Base-by-base conservation (phyloP, 1,140 invertebrate genomes). In the Drosophila kohkoa region DNA sequence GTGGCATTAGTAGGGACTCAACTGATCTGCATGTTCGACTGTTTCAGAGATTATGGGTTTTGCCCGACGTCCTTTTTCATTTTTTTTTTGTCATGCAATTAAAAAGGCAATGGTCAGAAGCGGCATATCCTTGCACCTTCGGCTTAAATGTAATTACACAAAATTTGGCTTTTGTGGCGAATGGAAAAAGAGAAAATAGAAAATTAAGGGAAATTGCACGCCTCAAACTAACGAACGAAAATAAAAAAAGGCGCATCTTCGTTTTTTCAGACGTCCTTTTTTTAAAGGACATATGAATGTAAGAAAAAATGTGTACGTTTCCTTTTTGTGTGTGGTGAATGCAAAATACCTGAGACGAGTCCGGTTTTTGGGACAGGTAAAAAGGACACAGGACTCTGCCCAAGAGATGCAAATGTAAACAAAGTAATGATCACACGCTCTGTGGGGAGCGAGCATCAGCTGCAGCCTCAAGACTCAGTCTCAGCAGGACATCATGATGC, bases 381-480 rank as follows among this genome's bases (percentile, higher is more conserved):
- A 74, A 75, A 69, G 55, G 52, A 64, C 32, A 48, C 20, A 25
- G 20, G 3, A 25, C 20, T 25, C 20, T 4, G 20, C 0, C 3
- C 20, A 25, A 25, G 16, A 16, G 72, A 90, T 90, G 86, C 78
- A 90, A 85, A 90, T 89, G 81, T 66, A 79, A 89, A 85, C 72
- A 89, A 38, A 57, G 77, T 35, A 60, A 59, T 82, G 86, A 89
- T 89, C 85, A 90, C 86, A 89, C 81, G 85, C 83, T 79, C 85
- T 45, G 81, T 76, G 81, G 77, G 81, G 76, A 54, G 83, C 75
- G 67, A 74, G 79, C 65, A 51, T 28, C 71, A 87, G 63, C 82
- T 64, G 54, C 55, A 79, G 38, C 66, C 10, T 6, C 51, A 7
- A 38, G 35, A 38, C 6, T 10, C 38, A 77, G 38, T 73, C 59